A percentile compares a stretch with the other conserved stretches of the same genome.
Conservation (phyloP, 2,113 vertebrate genomes). For the Myotis davidii region DNA sequence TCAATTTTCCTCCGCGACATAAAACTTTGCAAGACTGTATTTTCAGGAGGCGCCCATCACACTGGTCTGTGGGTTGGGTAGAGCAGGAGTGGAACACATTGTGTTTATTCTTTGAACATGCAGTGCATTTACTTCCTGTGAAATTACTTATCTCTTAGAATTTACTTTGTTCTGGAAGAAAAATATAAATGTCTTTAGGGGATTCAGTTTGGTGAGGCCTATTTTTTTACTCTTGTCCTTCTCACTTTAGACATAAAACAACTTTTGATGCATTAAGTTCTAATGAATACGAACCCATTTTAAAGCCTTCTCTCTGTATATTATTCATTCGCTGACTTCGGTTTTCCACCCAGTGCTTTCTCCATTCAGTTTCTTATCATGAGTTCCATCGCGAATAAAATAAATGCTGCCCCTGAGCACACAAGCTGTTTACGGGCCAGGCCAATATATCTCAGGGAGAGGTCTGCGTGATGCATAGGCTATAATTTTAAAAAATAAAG, state of each 20-base stretch:
- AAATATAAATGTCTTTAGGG: constrained; percentile 69
- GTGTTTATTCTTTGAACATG: constrained; percentile 44
- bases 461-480: constrained; percentile 65
- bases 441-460: constrained; percentile 76
- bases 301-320: constrained; percentile 69
- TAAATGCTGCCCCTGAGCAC: constrained; percentile 72
- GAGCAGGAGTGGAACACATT: not conserved
- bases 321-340: constrained; percentile 69
- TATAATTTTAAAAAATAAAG: constrained; percentile 73
- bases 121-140: constrained; percentile 45
- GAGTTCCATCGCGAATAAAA: constrained; percentile 76
- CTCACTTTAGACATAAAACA: constrained; percentile 66
- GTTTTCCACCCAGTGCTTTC: constrained; percentile 73
- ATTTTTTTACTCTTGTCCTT: constrained; percentile 69
- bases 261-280: constrained; percentile 76
- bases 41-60: constrained; percentile 22
- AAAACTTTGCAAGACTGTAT: constrained; percentile 34
- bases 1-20: constrained; percentile 25
- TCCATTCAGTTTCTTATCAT: constrained; percentile 80
- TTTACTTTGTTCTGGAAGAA: constrained; percentile 70
- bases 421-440: constrained; percentile 76
- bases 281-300: constrained; percentile 70
- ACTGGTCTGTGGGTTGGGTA: not conserved
- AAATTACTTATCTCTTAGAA: constrained; percentile 76
- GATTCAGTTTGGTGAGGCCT: constrained; percentile 58